Percentiles rank a stretch among this genome's conserved stretches.
Evolutionary conservation across 2,888 invertebrate genomes (phyloP).

Genomic region (Eupithecia abbreviata): DNA sequence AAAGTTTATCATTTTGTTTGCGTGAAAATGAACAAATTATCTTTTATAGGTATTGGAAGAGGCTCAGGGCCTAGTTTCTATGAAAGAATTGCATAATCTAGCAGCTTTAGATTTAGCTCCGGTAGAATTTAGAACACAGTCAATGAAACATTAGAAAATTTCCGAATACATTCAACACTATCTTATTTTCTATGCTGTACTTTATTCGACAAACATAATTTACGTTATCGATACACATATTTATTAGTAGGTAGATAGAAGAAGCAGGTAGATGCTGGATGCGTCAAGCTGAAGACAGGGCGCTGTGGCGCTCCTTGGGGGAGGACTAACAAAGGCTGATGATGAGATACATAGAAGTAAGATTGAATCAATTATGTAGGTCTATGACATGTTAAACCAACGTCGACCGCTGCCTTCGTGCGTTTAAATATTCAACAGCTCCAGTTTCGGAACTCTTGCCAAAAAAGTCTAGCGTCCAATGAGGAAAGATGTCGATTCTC

Average conservation of each 20-base stretch:
- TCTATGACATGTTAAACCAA: neutral
- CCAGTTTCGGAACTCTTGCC: neutral
- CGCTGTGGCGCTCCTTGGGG: too few relatives aligned
- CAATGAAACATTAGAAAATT: neutral
- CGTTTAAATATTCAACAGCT: slow-evolving; percentile 14
- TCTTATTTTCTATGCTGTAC: neutral
- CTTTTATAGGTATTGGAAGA: neutral
- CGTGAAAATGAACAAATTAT: slow-evolving; percentile 8
- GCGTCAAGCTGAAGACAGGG: too few relatives aligned
- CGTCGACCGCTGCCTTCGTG: neutral
- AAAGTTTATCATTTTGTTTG: slow-evolving; percentile 23
- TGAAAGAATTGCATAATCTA: neutral
- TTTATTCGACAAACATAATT: neutral
- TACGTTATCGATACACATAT: neutral
- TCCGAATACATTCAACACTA: neutral
- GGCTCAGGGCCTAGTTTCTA: neutral
- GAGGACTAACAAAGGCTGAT: too few relatives aligned
- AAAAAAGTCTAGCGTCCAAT: neutral
- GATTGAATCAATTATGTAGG: neutral
- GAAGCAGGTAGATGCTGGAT: too few relatives aligned
- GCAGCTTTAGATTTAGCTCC: neutral
- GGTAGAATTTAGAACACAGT: neutral
- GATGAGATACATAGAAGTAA: neutral
- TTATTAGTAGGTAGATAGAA: neutral
- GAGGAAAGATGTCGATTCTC: neutral